These are phyloP conservation scores for Eupithecia dodoneata DNA, from an alignment of 2,888 invertebrate genomes.

Conservation along the genomic window DNA sequence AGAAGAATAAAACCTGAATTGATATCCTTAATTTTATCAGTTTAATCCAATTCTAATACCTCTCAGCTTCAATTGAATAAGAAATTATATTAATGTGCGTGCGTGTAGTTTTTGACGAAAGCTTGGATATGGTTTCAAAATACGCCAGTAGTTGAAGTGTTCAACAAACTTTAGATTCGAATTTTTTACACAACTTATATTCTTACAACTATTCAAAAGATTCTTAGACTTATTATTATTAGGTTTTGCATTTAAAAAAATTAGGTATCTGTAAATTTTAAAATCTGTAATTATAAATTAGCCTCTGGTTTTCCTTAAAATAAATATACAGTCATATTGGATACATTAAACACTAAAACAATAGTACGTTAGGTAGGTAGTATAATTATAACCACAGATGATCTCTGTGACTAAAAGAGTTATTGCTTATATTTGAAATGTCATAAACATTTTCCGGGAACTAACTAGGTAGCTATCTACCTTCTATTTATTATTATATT, in stretches of 20 bases:
- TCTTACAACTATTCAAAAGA: not conserved
- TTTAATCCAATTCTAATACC: not conserved
- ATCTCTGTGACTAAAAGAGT: too few relatives aligned
- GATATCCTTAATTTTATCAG: not conserved
- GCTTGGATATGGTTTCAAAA: not conserved
- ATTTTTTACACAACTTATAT: not conserved
- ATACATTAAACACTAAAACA: too few relatives aligned
- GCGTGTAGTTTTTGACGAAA: not conserved
- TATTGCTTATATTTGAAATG: too few relatives aligned
- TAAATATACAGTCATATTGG: too few relatives aligned
- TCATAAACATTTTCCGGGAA: too few relatives aligned
- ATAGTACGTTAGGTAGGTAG: too few relatives aligned
- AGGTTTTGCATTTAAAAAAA: too few relatives aligned
- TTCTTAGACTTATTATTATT: too few relatives aligned
- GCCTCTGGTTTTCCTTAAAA: too few relatives aligned
- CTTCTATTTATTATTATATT: not conserved
- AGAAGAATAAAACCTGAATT: not conserved
- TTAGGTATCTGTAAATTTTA: too few relatives aligned
- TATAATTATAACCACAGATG: too few relatives aligned
- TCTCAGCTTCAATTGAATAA: not conserved
- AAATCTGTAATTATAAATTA: too few relatives aligned
- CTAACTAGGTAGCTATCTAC: not conserved
- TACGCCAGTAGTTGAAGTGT: not conserved
- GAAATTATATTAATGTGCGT: not conserved
- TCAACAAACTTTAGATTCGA: not conserved